phyloP scores from a whole-genome alignment of 2,888 invertebrate genomes.

The Anthoptus insignis region DNA sequence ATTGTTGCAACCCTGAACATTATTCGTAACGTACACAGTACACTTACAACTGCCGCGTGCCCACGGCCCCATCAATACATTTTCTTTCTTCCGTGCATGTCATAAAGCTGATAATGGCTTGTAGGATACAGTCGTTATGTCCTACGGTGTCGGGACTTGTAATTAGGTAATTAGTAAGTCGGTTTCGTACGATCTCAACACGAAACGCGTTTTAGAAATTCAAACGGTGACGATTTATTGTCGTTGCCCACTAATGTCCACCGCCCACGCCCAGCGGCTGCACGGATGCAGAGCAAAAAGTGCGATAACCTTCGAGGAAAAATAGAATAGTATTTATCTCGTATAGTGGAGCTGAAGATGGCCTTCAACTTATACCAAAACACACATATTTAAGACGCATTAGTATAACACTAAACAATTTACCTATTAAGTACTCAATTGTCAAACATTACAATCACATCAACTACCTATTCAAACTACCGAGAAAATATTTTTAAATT shows the following conservation, averaged over 20 bases:
- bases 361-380: no score
- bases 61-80: conserved; percentile 4
- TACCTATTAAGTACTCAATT: no score
- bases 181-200: conserved; percentile 27
- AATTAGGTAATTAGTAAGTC: conserved; percentile 32
- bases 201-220: conserved; percentile 24
- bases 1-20: conserved; percentile 23
- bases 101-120: conserved; percentile 16
- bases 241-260: not conserved
- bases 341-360: no score
- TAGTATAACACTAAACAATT: no score
- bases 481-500: no score
- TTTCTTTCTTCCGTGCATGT: conserved; percentile 16
- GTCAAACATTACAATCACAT: no score
- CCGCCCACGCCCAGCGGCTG: no score
- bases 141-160: conserved; percentile 9
- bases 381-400: no score
- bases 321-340: no score
- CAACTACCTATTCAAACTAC: no score
- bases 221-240: conserved; percentile 14
- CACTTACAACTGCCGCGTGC: not conserved
- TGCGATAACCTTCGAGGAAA: not conserved
- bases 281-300: not conserved
- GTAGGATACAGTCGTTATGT: conserved; percentile 9
- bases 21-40: no score